Conservation (phyloP, 2,113 vertebrate species). For the Tenrec ecaudatus region DNA sequence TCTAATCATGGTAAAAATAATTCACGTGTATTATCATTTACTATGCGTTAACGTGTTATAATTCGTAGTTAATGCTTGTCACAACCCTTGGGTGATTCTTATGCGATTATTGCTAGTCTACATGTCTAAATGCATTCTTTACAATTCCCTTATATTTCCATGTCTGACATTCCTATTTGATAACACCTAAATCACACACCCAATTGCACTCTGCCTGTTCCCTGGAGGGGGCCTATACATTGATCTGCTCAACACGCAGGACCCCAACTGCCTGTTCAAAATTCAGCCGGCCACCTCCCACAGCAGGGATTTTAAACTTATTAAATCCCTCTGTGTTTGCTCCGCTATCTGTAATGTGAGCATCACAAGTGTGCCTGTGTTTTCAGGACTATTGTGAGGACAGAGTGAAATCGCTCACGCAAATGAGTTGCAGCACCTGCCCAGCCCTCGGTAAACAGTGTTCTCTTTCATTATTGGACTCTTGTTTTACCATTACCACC, state of each 20-base stretch:
- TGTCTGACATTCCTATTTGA: conserved; percentile 12
- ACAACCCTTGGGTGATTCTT: not conserved
- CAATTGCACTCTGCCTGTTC: conserved; percentile 32
- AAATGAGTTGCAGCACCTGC: not conserved
- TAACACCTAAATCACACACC: conserved; percentile 20
- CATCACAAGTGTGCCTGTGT: not conserved
- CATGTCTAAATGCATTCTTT: not conserved
- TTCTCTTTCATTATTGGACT: not conserved
- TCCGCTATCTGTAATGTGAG: not conserved
- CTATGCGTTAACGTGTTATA: not conserved
- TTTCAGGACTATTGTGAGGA: conserved; percentile 2
- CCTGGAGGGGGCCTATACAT: not conserved
- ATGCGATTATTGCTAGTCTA: conserved; percentile 23
- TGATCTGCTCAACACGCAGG: conserved; percentile 5
- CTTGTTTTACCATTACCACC: not conserved
- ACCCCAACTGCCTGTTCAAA: not conserved
- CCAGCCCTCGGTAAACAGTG: not conserved
- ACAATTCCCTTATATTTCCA: not conserved
- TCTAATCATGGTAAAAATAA: conserved; percentile 32
- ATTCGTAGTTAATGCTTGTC: conserved; percentile 27
- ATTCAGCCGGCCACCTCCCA: not conserved
- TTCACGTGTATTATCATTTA: conserved; percentile 39
- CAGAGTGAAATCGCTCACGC: conserved; percentile 1
- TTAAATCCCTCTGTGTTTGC: not conserved
- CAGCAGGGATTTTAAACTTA: not conserved